Conservation (phyloP, 1,140 invertebrate species). For the Cotesia glomerata region DNA sequence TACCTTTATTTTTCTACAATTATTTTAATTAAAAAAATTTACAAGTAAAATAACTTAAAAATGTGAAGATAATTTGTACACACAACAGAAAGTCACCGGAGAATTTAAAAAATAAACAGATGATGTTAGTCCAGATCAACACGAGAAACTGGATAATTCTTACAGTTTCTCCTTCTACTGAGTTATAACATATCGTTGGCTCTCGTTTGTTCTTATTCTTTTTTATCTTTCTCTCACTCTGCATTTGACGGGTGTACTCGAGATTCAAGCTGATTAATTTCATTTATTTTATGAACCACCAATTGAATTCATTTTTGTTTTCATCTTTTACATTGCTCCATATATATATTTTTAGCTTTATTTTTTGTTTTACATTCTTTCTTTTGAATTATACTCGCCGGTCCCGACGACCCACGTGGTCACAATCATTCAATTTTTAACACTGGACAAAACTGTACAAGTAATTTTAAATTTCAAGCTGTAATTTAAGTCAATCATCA, state of each 20-base stretch:
- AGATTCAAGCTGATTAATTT: too few species aligned
- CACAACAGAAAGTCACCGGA: neutral
- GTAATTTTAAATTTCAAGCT: neutral
- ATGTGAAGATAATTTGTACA: neutral
- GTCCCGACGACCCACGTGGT: neutral
- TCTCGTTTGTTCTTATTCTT: neutral
- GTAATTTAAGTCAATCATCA: neutral
- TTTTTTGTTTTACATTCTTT: too few species aligned
- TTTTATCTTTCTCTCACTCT: neutral
- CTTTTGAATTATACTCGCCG: neutral
- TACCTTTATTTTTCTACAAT: too few species aligned
- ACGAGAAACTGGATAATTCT: constrained; percentile 7
- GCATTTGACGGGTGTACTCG: neutral
- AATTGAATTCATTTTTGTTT: too few species aligned
- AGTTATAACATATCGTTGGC: neutral
- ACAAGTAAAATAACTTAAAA: neutral
- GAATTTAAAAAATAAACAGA: neutral
- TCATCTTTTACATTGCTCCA: too few species aligned
- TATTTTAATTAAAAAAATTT: too few species aligned
- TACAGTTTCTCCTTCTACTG: neutral
- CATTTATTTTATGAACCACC: too few species aligned
- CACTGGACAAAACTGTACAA: neutral
- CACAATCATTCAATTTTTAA: neutral
- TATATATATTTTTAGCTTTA: too few species aligned
- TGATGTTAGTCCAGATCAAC: neutral